phyloP scores from a whole-genome alignment of 2,797 vertebrate genomes.

The Morelia viridis region DNA sequence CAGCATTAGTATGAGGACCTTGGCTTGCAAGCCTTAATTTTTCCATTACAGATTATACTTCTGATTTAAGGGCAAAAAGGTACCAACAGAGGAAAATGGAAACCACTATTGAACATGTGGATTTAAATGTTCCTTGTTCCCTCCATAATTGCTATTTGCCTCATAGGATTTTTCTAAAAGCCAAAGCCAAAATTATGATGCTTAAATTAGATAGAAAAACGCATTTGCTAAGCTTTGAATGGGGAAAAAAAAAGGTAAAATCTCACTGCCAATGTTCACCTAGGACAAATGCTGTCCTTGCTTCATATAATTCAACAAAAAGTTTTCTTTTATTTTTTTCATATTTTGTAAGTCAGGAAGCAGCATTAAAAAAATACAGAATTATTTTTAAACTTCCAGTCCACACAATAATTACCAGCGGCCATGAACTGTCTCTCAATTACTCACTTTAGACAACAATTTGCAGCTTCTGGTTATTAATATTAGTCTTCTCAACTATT shows the following conservation, averaged over 20 bases:
- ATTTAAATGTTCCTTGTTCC: neutral
- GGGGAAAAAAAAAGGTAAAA: neutral
- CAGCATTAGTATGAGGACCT: neutral
- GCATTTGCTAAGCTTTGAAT: neutral
- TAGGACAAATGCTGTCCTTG: conserved; percentile 44
- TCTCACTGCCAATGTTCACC: neutral
- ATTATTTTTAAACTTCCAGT: conserved; percentile 70
- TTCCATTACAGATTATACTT: neutral
- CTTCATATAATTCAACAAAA: conserved; percentile 65
- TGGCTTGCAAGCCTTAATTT: neutral
- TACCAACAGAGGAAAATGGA: neutral
- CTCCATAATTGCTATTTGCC: neutral
- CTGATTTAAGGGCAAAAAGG: neutral
- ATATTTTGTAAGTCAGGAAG: conserved; percentile 74
- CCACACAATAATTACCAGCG: conserved; percentile 65
- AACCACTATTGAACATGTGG: neutral
- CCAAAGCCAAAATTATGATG: neutral
- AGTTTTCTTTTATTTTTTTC: conserved; percentile 75
- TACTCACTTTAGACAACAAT: conserved; percentile 47
- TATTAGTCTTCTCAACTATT: conserved; percentile 73
- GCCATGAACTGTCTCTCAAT: conserved; percentile 52
- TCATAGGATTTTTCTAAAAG: neutral
- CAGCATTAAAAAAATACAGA: conserved; percentile 77
- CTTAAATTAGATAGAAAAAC: neutral
- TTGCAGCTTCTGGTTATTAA: conserved; percentile 60